Evolutionary conservation across 2,888 invertebrate genomes (phyloP).

Genomic region (Alcis repandata): DNA sequence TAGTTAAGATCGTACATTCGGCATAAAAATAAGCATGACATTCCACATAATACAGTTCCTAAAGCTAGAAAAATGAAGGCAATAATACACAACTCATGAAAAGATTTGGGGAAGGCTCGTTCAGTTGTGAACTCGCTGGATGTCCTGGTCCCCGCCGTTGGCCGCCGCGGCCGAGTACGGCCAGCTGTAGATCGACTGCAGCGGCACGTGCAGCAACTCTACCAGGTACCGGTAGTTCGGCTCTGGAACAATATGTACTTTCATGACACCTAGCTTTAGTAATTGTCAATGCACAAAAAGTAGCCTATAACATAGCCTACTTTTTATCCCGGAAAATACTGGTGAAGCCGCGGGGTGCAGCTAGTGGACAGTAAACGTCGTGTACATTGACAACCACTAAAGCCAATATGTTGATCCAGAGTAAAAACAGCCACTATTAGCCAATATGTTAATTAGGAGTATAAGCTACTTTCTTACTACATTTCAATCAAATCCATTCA

Average conservation of each 20-base stretch:
- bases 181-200: conserved; percentile 93
- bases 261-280: neutral
- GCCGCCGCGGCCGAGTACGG: conserved; percentile 66
- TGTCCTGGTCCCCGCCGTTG: conserved; percentile 70
- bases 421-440: too few species aligned
- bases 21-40: conserved; percentile 29
- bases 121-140: conserved; percentile 61
- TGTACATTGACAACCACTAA: too few species aligned
- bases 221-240: conserved; percentile 93
- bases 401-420: too few species aligned
- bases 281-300: neutral
- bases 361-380: too few species aligned
- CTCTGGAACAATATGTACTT: conserved; percentile 86
- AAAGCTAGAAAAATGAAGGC: conserved; percentile 30
- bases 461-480: too few species aligned
- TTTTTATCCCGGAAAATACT: too few species aligned
- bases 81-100: conserved; percentile 37
- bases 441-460: too few species aligned
- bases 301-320: too few species aligned
- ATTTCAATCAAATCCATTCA: too few species aligned
- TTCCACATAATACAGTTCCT: conserved; percentile 34
- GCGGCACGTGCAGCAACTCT: conserved; percentile 94
- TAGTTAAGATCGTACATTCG: conserved; percentile 19
- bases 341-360: too few species aligned
- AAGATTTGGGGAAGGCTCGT: conserved; percentile 14